Conservation (phyloP, 2,113 vertebrate species). For the Haemorhous mexicanus region DNA sequence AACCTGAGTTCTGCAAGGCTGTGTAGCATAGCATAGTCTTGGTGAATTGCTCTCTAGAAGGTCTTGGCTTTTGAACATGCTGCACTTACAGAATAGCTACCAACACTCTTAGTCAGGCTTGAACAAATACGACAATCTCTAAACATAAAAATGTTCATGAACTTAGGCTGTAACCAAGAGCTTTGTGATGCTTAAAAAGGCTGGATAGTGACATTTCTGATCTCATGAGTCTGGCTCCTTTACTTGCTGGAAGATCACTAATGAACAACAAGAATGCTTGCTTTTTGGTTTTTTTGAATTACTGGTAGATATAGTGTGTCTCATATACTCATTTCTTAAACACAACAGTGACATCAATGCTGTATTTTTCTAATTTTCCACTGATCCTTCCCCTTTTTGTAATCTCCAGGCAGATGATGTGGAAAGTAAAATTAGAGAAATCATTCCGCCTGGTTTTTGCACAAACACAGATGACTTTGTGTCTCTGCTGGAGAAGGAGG, state of each 20-base stretch:
- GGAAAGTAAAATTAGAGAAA: slow-evolving; percentile 92
- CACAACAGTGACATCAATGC: not conserved
- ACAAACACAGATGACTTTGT: slow-evolving; percentile 91
- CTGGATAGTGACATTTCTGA: not conserved
- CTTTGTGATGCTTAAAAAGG: not conserved
- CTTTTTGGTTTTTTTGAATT: not conserved
- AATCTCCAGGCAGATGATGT: slow-evolving; percentile 87
- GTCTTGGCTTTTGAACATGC: not conserved
- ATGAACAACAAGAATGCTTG: not conserved
- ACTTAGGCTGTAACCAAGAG: not conserved
- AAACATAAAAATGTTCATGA: not conserved
- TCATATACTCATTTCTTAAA: not conserved
- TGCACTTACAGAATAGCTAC: not conserved
- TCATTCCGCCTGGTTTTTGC: slow-evolving; percentile 91
- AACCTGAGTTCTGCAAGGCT: not conserved
- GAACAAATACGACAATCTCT: not conserved
- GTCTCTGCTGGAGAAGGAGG: slow-evolving; percentile 91
- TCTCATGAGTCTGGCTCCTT: not conserved
- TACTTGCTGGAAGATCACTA: not conserved
- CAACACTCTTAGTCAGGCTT: not conserved
- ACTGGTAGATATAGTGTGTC: not conserved
- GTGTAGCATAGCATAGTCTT: not conserved
- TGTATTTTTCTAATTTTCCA: not conserved
- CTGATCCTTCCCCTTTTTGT: not conserved
- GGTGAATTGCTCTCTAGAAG: not conserved